These are phyloP conservation scores for Pollenia griseotomentosa DNA, from an alignment of 2,888 invertebrate genomes.

Conservation along the genomic window DNA sequence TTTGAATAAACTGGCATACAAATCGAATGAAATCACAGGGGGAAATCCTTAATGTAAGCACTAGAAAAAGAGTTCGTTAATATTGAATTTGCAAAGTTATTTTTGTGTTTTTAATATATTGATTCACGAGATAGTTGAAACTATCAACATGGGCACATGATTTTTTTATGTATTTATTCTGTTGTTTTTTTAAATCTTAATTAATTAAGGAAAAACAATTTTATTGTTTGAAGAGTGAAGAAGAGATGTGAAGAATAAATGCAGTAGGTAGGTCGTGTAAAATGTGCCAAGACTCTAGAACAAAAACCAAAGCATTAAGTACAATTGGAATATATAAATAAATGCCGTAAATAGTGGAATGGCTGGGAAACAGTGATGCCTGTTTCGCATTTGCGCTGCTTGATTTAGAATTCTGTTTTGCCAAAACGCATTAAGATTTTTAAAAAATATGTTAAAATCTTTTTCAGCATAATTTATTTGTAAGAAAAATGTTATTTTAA, in stretches of 20 bases:
- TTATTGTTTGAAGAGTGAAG: conserved; percentile 12
- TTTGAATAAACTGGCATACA: conserved; percentile 23
- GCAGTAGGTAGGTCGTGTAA: conserved; percentile 42
- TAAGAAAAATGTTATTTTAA: no score
- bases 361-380: conserved; percentile 27
- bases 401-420: no score
- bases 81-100: conserved; percentile 21
- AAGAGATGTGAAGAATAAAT: conserved; percentile 8
- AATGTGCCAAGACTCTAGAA: conserved; percentile 21
- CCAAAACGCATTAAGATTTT: no score
- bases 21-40: conserved; percentile 46
- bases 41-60: conserved; percentile 52
- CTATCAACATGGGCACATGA: conserved; percentile 42
- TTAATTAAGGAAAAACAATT: conserved; percentile 2
- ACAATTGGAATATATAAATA: conserved; percentile 40
- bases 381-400: no score
- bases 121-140: conserved; percentile 38
- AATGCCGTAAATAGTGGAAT: conserved; percentile 37
- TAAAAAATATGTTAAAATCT: no score
- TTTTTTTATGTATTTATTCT: conserved; percentile 12
- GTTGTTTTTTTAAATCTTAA: conserved; percentile 19
- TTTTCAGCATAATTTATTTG: no score
- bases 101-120: conserved; percentile 26
- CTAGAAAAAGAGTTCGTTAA: conserved; percentile 15
- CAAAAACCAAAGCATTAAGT: conserved; percentile 34